Conservation (phyloP, 1,140 invertebrate species). For the Drosophila mauritiana region DNA sequence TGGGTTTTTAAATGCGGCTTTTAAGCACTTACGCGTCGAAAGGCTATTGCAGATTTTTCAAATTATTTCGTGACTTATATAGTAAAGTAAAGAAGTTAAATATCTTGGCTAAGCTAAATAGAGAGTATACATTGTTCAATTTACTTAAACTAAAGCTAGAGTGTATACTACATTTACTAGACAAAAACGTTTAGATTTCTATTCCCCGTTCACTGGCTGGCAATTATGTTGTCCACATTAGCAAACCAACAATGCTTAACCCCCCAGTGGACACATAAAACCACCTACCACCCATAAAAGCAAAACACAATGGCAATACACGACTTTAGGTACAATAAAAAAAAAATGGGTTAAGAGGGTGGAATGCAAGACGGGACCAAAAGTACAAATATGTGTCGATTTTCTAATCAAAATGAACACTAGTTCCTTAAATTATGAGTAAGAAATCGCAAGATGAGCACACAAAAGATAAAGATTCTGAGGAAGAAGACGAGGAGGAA, state of each 20-base stretch:
- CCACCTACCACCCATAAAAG: constrained; percentile 1
- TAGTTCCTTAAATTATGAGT: constrained; percentile 16
- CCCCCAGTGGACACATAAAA: constrained; percentile 63
- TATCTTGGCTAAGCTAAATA: too few species aligned
- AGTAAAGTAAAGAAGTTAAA: background rate
- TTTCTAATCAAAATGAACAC: constrained; percentile 57
- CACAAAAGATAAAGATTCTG: constrained; percentile 1
- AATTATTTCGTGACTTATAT: background rate
- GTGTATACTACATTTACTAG: background rate
- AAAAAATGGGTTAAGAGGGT: constrained; percentile 60
- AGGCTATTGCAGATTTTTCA: background rate
- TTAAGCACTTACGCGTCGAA: constrained; percentile 18
- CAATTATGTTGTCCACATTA: constrained; percentile 67
- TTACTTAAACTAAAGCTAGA: too few species aligned
- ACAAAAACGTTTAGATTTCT: background rate
- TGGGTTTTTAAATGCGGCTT: constrained; percentile 76
- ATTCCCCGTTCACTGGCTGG: constrained; percentile 23
- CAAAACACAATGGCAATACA: constrained; percentile 40
- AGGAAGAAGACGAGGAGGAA: constrained; percentile 42
- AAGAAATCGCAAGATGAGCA: background rate
- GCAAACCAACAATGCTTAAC: constrained; percentile 30
- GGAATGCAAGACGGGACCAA: background rate
- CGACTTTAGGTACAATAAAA: constrained; percentile 18
- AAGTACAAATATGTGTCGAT: constrained; percentile 36
- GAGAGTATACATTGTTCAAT: too few species aligned